Evolutionary conservation across 2,113 vertebrate genomes (phyloP).

Genomic region (Tapirus terrestris): DNA sequence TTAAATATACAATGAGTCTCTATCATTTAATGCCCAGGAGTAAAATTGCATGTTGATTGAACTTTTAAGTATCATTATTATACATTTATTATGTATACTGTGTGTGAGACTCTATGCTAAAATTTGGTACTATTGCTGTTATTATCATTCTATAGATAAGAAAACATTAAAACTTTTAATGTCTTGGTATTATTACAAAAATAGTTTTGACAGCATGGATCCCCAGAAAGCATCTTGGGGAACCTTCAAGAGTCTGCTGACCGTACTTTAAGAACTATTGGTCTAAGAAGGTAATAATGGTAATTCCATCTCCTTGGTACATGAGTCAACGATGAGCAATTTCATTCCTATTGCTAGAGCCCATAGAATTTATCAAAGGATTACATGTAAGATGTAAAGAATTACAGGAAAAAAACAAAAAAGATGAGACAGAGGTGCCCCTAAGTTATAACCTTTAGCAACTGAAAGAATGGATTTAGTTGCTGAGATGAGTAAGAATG

Average conservation of each 20-base stretch:
- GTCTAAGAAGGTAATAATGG: background rate
- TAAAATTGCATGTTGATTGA: background rate
- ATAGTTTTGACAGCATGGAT: background rate
- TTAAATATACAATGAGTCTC: background rate
- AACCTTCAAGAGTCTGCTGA: background rate
- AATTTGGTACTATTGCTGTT: background rate
- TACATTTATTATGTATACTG: background rate
- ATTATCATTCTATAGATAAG: background rate
- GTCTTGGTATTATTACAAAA: background rate
- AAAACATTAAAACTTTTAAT: background rate
- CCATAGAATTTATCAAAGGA: background rate
- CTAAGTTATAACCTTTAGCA: background rate
- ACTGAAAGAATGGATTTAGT: background rate
- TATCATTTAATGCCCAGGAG: background rate
- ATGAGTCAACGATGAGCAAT: background rate
- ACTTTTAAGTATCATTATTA: slow-evolving; percentile 28
- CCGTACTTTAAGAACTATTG: background rate
- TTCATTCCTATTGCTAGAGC: background rate
- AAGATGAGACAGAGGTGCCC: background rate
- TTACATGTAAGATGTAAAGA: background rate
- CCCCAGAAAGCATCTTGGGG: background rate
- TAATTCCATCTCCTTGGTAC: background rate
- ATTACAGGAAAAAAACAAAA: background rate
- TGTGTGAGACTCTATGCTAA: background rate
- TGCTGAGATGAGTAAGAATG: background rate